Evolutionary conservation across 2,888 invertebrate genomes (phyloP), one percentile per base, ranked within the genome.

Genomic region (Hoplodrina blanda): DNA sequence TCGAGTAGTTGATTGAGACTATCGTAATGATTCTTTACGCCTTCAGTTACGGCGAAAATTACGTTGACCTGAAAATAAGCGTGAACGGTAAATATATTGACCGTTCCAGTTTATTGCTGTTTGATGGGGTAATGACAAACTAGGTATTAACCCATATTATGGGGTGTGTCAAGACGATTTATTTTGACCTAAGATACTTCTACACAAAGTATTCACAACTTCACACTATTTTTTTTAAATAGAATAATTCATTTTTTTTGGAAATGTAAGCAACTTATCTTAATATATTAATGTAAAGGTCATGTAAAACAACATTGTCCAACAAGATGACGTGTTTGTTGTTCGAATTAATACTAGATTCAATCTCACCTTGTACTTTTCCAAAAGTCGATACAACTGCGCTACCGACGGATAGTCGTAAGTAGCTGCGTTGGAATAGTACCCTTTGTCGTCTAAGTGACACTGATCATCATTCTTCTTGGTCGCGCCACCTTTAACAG

Each of bases 331-430:
- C 11, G 11, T 46, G 17, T 46, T 46, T 17, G 15, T 5, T 17
- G 17, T 15, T 46, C 6, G 17, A 0, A n/a, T 17, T 37, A 53
- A 46, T 56, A 13, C 33, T 62, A 10, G 6, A 65, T 61, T 73
- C 62, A 52, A 73, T 78, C 81, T 88, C 90, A 94, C 97, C 96
- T 97, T 98, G 91, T 96, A 96, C 76, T 97, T 96, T 84, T 97
- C 95, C 73, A 98, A 87, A 69, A 97, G 96, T 65, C 96, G 93
- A 86, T 97, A 97, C 75, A 97, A 96, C 94, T 98, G 98, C 72
- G 97, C 98, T 78, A 99, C 96, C 1, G 98, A 98, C 0, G 98
- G 98, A 92, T 99, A 99, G 91, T 99, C 99, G 92, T 97, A 97
- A 44, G 92, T 93, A 65, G 96, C 91, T 0, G 97, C 96, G 74